Base-by-base conservation (phyloP, 2,113 vertebrate genomes). In the Thomomys bottae region DNA sequence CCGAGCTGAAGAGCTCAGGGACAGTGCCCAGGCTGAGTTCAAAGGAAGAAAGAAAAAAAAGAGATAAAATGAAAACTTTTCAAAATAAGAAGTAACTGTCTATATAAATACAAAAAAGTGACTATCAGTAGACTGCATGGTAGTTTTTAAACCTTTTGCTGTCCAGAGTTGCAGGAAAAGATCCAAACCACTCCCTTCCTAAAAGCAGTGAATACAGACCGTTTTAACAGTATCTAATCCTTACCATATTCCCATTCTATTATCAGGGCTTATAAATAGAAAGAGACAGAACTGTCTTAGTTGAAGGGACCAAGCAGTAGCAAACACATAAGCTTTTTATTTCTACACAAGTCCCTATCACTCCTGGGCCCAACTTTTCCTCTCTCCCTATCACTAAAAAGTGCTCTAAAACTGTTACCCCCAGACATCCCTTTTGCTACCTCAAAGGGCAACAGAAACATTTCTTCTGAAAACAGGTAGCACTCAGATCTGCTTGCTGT, bases 391-490 rank as follows among this genome's bases (percentile, higher is more conserved):
- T 42, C 34, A 66, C 21, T 49, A 75, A 85, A 5, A 30, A n/a
- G n/a, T 34, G 64, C 34, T 79, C 34, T 15, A 64, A 12, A 0
- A 73, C 36, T 88, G 8, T 57, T 40, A 88, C 18, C 34, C 66
- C 59, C 2, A 81, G 24, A 80, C 34, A 64, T 28, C 23, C 15
- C 32, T 36, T 68, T 40, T 23, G 42, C 20, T 49, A 93, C 93
- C 78, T 75, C 71, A 88, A 93, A 83, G 26, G 49, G n/a, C 78
- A 93, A 30, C 17, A 82, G n/a, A 21, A 71, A 8, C 80, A 72
- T 32, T 72, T 15, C 71, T 28, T 26, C 88, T 54, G 49, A 77
- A 68, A 88, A 23, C 17, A 1, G 28, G 4, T 12, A n/a, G 66
- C 30, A 15, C 34, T 68, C 66, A 68, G 38, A 36, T 75, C 76